A percentile compares a stretch with the other conserved stretches of the same genome.
Conservation (phyloP, 1,140 invertebrate species). For the Daktulosphaira vitifoliae region DNA sequence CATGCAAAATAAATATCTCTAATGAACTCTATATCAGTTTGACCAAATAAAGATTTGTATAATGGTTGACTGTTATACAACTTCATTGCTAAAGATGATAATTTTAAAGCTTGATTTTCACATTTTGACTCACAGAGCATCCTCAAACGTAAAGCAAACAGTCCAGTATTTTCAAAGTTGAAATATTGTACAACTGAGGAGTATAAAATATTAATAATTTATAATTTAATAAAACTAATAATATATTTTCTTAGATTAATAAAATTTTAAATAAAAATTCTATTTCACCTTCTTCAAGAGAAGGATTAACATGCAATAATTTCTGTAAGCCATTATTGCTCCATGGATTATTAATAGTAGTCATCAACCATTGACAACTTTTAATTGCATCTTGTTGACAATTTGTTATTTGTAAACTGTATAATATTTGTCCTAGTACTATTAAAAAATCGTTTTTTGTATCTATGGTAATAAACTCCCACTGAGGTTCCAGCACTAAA, state of each 20-base stretch:
- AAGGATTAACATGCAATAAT: not conserved
- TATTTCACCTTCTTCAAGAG: not conserved
- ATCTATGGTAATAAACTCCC: not conserved
- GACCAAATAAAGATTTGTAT: not conserved
- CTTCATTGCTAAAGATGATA: not conserved
- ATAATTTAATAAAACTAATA: too few species aligned
- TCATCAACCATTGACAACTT: not conserved
- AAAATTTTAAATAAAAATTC: too few species aligned
- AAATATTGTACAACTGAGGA: not conserved
- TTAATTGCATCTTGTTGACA: not conserved
- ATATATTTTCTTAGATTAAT: too few species aligned
- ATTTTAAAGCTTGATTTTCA: not conserved
- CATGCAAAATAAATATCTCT: conserved; percentile 24
- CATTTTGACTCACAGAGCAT: not conserved
- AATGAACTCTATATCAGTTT: not conserved
- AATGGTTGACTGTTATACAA: not conserved
- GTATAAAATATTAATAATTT: too few species aligned
- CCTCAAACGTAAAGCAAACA: not conserved
- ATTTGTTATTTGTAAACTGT: not conserved
- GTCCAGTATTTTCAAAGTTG: not conserved
- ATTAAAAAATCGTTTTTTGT: not conserved
- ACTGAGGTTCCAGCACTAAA: not conserved
- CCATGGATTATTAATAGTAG: conserved; percentile 6
- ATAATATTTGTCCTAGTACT: not conserved
- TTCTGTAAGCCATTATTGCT: not conserved